These are phyloP conservation scores for Austrofundulus limnaeus DNA, from an alignment of 2,113 vertebrate genomes.

Conservation along the genomic window DNA sequence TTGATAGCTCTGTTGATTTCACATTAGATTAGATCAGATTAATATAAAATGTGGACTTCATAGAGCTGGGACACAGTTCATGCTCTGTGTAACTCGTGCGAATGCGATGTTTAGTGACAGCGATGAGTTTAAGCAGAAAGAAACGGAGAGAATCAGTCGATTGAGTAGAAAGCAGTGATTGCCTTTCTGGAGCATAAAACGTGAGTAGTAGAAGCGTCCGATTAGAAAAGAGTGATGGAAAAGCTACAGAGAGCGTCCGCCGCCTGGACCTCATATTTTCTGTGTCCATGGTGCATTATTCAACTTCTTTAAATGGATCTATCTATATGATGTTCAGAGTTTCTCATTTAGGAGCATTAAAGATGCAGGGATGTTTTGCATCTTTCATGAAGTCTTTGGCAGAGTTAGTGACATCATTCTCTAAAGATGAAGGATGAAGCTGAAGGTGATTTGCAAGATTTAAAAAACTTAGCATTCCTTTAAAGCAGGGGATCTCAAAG, in stretches of 20 bases:
- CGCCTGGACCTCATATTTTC: slow-evolving; percentile 36
- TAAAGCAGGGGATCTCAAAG: no score
- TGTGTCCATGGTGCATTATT: slow-evolving; percentile 31
- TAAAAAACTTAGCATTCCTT: no score
- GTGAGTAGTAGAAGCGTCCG: slow-evolving; percentile 21
- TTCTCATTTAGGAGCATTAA: not conserved
- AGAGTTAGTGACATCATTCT: slow-evolving; percentile 57
- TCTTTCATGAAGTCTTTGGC: slow-evolving; percentile 38
- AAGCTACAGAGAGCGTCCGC: slow-evolving; percentile 28
- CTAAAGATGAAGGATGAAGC: slow-evolving; percentile 32
- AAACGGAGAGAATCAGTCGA: slow-evolving; percentile 16
- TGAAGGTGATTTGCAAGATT: slow-evolving; percentile 20
- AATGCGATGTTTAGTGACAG: slow-evolving; percentile 23
- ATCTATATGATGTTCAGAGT: not conserved
- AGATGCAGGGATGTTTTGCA: slow-evolving; percentile 24
- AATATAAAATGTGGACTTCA: slow-evolving; percentile 33
- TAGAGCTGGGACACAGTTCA: slow-evolving; percentile 29
- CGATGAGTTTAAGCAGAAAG: slow-evolving; percentile 22
- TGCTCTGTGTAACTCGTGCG: slow-evolving; percentile 25
- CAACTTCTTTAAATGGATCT: slow-evolving; percentile 20
- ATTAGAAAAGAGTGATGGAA: slow-evolving; percentile 37
- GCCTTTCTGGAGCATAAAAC: slow-evolving; percentile 26
- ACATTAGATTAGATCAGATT: slow-evolving; percentile 49
- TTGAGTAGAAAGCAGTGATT: slow-evolving; percentile 22
- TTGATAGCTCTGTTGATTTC: slow-evolving; percentile 45